phyloP scores from a whole-genome alignment of 2,888 invertebrate genomes.

The Megaustenia siamemsis region DNA sequence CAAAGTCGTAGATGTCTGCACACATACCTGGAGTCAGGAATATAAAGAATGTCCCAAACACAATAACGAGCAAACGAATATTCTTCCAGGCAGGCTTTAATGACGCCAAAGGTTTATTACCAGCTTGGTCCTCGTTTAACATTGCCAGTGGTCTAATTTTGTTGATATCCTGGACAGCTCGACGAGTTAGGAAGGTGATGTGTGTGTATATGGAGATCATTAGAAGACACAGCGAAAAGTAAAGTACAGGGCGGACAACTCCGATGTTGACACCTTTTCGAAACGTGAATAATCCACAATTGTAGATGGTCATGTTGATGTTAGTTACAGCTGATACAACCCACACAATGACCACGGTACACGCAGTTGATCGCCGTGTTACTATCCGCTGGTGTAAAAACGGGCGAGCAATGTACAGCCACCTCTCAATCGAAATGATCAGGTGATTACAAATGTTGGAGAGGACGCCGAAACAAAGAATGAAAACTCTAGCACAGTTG shows the following conservation, averaged over 20 bases:
- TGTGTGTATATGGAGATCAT: neutral
- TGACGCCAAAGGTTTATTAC: neutral
- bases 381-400: conserved; percentile 8
- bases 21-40: neutral
- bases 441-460: neutral
- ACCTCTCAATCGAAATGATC: neutral
- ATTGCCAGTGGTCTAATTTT: neutral
- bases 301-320: neutral
- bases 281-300: neutral
- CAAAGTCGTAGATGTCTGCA: neutral
- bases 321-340: neutral
- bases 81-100: conserved; percentile 6
- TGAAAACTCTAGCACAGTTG: neutral
- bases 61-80: conserved; percentile 5
- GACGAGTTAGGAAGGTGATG: neutral
- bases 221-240: neutral
- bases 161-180: neutral
- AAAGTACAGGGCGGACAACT: neutral
- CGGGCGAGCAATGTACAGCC: conserved; percentile 35
- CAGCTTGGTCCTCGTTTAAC: neutral
- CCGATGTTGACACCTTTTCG: neutral
- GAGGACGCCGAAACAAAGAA: neutral
- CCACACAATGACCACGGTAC: neutral
- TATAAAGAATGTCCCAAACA: neutral
- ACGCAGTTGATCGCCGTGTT: neutral